A percentile compares a stretch with the other conserved stretches of the same genome.
Evolutionary conservation across 2,888 invertebrate genomes (phyloP).

Genomic region (Ernsta delagoae): DNA sequence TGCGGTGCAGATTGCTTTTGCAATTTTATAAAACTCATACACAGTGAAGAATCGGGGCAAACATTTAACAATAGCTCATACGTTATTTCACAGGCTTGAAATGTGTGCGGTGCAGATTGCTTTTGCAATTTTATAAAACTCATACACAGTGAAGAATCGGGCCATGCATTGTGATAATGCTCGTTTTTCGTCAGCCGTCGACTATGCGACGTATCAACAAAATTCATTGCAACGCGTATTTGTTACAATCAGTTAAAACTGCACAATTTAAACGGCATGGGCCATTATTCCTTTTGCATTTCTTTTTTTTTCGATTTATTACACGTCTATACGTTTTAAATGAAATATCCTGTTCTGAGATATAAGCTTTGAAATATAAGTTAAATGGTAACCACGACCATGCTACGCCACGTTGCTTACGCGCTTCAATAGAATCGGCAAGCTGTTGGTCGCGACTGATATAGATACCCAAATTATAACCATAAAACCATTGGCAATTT

Average conservation of each 20-base stretch:
- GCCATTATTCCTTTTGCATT: no score
- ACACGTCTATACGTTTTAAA: neutral
- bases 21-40: slow-evolving; percentile 17
- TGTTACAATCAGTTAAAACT: neutral
- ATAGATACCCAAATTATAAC: no score
- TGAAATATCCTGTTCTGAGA: no score
- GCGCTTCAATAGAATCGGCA: no score
- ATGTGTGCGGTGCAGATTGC: slow-evolving; percentile 11
- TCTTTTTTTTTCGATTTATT: no score
- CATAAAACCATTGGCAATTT: no score
- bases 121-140: slow-evolving; percentile 19
- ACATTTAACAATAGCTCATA: neutral
- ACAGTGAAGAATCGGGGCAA: slow-evolving; percentile 21
- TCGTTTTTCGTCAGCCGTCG: slow-evolving; percentile 40
- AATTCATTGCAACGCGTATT: slow-evolving; percentile 36
- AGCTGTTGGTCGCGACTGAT: no score
- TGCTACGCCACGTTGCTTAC: no score
- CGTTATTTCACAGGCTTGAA: slow-evolving; percentile 12
- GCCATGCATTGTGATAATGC: slow-evolving; percentile 38
- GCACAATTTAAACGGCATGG: neutral
- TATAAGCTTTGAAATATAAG: no score
- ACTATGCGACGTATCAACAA: slow-evolving; percentile 39
- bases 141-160: slow-evolving; percentile 24
- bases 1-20: slow-evolving; percentile 10
- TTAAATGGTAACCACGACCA: no score